These are phyloP conservation scores for Drosophila pectinifera DNA, from an alignment of 1,140 invertebrate genomes.

Conservation along the genomic window DNA sequence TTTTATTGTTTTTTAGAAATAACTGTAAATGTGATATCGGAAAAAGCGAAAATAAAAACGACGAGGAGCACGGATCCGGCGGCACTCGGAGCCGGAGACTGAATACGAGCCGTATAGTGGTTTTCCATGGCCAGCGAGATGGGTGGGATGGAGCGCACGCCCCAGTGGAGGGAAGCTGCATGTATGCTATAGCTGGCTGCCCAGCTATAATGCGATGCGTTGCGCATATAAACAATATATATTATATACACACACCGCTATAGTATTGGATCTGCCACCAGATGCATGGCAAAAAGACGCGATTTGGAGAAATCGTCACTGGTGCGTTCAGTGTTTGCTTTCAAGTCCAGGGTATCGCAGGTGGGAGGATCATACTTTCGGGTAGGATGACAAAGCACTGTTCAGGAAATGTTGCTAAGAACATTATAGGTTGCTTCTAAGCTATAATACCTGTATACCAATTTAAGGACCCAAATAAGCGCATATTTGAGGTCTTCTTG, in stretches of 20 bases:
- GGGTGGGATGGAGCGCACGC: constrained; percentile 9
- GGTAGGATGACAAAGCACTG: neutral
- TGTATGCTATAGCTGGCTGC: constrained; percentile 19
- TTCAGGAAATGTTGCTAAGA: neutral
- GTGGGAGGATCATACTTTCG: constrained; percentile 7
- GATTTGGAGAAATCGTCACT: constrained; percentile 39
- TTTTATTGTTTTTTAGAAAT: constrained; percentile 84
- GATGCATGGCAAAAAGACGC: constrained; percentile 27
- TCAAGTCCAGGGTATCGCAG: constrained; percentile 7
- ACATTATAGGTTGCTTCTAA: no score
- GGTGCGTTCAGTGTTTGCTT: constrained; percentile 18
- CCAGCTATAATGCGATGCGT: constrained; percentile 80
- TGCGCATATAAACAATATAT: constrained; percentile 54
- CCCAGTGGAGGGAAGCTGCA: constrained; percentile 46
- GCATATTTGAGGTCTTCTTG: no score
- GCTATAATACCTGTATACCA: no score
- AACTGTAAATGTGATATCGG: constrained; percentile 79
- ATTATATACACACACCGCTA: constrained; percentile 19
- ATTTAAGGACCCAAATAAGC: no score
- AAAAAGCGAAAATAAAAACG: constrained; percentile 77
- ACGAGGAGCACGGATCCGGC: constrained; percentile 31
- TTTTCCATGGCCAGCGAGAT: constrained; percentile 63
- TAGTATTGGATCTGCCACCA: constrained; percentile 8
- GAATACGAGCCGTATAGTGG: constrained; percentile 76
- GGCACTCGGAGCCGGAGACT: constrained; percentile 42